Evolutionary conservation across 2,797 vertebrate genomes (phyloP).

Genomic region (Picus viridis): DNA sequence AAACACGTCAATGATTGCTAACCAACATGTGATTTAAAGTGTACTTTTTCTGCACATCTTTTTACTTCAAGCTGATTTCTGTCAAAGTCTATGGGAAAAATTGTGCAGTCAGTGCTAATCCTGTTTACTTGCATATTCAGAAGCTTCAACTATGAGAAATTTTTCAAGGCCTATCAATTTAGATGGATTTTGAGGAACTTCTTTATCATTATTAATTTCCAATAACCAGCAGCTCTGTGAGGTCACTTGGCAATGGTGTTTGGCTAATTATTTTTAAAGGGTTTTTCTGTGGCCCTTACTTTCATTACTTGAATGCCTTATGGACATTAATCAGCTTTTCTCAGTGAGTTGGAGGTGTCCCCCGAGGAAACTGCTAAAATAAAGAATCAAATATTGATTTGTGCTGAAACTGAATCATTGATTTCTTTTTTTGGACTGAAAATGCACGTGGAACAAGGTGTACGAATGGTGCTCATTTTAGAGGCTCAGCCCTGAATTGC

Average conservation of each 20-base stretch:
- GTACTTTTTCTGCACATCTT: background rate
- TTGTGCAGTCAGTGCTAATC: background rate
- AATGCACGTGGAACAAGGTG: background rate
- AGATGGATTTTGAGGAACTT: background rate
- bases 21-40: background rate
- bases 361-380: background rate
- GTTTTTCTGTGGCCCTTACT: background rate
- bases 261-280: background rate
- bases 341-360: background rate
- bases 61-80: background rate
- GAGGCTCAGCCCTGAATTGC: background rate
- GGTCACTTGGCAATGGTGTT: background rate
- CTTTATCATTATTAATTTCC: background rate
- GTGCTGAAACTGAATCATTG: background rate
- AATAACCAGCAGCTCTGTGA: background rate
- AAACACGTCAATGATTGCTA: background rate
- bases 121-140: background rate
- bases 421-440: background rate
- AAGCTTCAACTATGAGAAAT: background rate
- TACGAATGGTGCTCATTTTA: background rate
- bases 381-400: constrained; percentile 13
- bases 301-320: background rate
- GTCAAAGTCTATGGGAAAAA: background rate
- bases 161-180: background rate
- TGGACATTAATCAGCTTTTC: background rate